Conservation (phyloP, 2,113 vertebrate species). For the Cyprinodon brontotheroides region DNA sequence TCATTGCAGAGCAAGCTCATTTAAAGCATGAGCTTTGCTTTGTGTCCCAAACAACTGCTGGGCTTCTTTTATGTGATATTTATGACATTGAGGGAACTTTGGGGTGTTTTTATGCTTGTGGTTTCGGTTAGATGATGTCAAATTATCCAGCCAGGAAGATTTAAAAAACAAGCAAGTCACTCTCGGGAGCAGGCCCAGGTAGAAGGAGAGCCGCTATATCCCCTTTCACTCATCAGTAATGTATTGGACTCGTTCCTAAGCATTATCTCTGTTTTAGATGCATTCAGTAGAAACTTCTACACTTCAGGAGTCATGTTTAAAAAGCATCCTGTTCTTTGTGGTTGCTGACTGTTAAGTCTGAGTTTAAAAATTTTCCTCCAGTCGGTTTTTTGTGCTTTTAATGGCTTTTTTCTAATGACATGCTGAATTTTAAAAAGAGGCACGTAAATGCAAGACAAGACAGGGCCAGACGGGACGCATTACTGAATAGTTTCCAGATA, state of each 20-base stretch:
- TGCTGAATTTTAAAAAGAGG: constrained; percentile 41
- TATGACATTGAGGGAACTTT: not conserved
- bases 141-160: not conserved
- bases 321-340: constrained; percentile 27
- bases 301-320: not conserved
- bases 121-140: not conserved
- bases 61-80: not conserved
- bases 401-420: constrained; percentile 60
- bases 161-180: not conserved
- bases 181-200: no score
- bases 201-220: no score
- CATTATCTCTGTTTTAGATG: constrained; percentile 27
- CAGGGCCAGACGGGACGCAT: constrained; percentile 35
- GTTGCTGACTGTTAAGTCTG: constrained; percentile 34
- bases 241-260: constrained; percentile 12
- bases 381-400: constrained; percentile 51
- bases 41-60: not conserved
- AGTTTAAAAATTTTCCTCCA: constrained; percentile 52
- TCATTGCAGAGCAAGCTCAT: not conserved
- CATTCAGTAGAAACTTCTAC: constrained; percentile 6
- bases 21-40: not conserved
- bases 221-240: not conserved
- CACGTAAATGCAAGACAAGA: constrained; percentile 21
- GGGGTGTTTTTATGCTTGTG: not conserved
- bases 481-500: constrained; percentile 35